Conservation (phyloP, 1,140 invertebrate species). For the Apis laboriosa region DNA sequence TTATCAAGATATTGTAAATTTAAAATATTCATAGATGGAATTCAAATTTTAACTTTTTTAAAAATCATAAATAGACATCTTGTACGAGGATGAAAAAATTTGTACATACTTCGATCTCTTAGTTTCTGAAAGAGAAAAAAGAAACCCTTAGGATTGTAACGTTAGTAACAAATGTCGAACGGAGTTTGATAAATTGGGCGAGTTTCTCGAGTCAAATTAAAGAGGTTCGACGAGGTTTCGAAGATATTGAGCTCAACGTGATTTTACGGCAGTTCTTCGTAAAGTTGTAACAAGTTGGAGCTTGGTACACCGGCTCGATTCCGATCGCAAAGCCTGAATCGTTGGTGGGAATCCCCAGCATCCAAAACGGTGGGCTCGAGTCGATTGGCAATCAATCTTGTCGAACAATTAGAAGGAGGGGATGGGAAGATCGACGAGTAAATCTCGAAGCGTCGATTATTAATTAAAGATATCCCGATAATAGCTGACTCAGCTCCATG, state of each 20-base stretch:
- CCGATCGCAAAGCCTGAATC: not conserved
- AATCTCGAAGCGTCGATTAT: not conserved
- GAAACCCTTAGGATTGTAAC: not conserved
- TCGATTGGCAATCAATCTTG: constrained; percentile 35
- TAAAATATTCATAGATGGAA: too few relatives aligned
- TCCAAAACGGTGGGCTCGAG: not conserved
- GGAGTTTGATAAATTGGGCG: not conserved
- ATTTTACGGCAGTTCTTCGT: not conserved
- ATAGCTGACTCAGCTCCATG: constrained; percentile 11
- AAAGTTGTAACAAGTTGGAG: constrained; percentile 11
- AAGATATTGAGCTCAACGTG: not conserved
- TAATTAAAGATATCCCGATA: constrained; percentile 1
- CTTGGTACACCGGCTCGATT: not conserved
- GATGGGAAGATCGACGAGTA: not conserved
- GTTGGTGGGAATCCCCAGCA: not conserved
- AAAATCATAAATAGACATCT: too few relatives aligned
- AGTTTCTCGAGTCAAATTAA: not conserved
- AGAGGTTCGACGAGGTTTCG: constrained; percentile 3
- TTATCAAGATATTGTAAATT: too few relatives aligned
- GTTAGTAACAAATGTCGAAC: not conserved
- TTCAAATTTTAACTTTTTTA: too few relatives aligned
- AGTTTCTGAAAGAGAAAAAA: not conserved
- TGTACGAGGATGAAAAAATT: too few relatives aligned
- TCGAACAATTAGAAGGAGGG: constrained; percentile 18
- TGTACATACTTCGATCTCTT: too few relatives aligned